phyloP scores from a whole-genome alignment of 2,888 invertebrate species.

The Drosophila buzzatii region DNA sequence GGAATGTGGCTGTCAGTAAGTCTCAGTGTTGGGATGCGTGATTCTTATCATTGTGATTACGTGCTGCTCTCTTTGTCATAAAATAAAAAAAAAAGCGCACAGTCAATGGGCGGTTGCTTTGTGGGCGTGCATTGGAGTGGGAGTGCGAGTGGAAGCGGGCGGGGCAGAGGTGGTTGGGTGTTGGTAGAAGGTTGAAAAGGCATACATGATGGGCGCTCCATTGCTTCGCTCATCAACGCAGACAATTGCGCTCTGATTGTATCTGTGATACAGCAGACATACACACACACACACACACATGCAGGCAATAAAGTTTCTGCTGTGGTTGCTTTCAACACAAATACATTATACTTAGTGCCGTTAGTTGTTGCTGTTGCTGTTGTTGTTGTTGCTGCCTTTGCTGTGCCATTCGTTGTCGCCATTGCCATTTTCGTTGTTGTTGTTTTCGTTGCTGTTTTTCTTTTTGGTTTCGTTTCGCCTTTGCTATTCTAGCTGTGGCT shows the following conservation, averaged over 20 bases:
- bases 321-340: constrained; percentile 76
- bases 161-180: neutral
- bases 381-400: constrained; percentile 31
- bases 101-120: constrained; percentile 27
- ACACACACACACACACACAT: constrained; percentile 19
- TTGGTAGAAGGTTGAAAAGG: constrained; percentile 19
- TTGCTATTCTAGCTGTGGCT: constrained; percentile 21
- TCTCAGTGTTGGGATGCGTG: constrained; percentile 57
- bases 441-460: constrained; percentile 13
- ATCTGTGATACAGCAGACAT: constrained; percentile 56
- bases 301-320: constrained; percentile 70
- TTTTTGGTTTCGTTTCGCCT: constrained; percentile 16
- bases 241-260: constrained; percentile 79
- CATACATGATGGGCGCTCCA: constrained; percentile 49
- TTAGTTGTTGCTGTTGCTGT: constrained; percentile 42
- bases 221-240: constrained; percentile 73
- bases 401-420: constrained; percentile 46
- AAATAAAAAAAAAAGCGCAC: constrained; percentile 50
- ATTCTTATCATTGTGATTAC: constrained; percentile 79
- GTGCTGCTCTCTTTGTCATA: constrained; percentile 70
- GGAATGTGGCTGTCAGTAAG: constrained; percentile 43
- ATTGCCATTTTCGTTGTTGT: constrained; percentile 26
- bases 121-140: constrained; percentile 3
- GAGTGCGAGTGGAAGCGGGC: neutral
- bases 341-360: constrained; percentile 78